Base-by-base conservation (phyloP, 2,888 invertebrate species). In the Halocaridina rubra region DNA sequence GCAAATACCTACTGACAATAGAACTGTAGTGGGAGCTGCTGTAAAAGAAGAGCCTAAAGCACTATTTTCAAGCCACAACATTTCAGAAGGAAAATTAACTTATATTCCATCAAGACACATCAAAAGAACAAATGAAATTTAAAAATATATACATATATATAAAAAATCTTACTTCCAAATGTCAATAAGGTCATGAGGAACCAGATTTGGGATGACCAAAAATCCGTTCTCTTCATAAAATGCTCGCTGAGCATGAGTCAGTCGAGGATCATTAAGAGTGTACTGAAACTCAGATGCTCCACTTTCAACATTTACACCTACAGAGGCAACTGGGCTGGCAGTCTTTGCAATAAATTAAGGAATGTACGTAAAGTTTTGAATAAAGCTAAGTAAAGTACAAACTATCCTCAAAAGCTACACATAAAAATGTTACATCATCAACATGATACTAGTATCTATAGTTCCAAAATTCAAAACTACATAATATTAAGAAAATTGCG, bases 211-310 rank as follows among this genome's bases (percentile, higher is more conserved):
- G 75, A 97, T 92, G 0, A 97, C 92, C 19, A 97, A 89, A 90
- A 93, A 97, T 0, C 97, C 97, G 92, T 97, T 95, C 74, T 94
- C 93, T 89, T 95, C 94, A 90, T 96, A 97, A 90, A 95, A 96
- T 79, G 92, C 90, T 33, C 94, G 91, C 90, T 96, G 94, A 46
- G 93, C 93, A 0, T 90, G 89, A 0, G 93, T 93, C 13, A 95
- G 85, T 0, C 53, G 69, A 13, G 86, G 75, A 77, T 87, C 85
- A 75, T 86, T 61, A 2, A 80, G 78, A n/a, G 88, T 85, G 78
- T 79, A 85, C 27, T 61, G 74, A 53, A 80, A 84, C 30, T 74
- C 57, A 32, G 39, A 22, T 7, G 4, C 24, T 2, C n/a, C 27
- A n/a, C 72, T 33, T 16, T 39, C 32, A 1, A 16, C 33, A 4